Evolutionary conservation across 2,113 vertebrate species (phyloP), one percentile per base, ranked within the genome.

Genomic region (Uropsilus gracilis): DNA sequence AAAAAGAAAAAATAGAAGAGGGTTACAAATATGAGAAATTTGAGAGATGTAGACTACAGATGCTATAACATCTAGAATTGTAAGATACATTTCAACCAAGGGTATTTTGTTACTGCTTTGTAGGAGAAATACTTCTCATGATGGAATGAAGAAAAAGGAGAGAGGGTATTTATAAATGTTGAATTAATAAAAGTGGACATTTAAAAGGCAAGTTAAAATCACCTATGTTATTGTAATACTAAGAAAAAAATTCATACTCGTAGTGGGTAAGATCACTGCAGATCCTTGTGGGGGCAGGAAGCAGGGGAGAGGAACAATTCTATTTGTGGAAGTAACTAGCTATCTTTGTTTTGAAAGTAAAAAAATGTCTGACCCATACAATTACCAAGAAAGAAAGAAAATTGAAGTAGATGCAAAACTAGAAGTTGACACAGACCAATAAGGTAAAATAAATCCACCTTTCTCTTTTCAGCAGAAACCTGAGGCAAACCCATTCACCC

Each of bases 341-440:
- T 34, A 32, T 59, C 50, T 84, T 26, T 32, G 39, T 59, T 78
- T 17, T 57, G n/a, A 59, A 77, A 66, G 26, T 42, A 1, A 92
- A 11, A 18, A 61, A 48, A 42, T 46, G 76, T n/a, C 16, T 93
- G 63, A 28, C 8, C 57, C 59, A 90, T 24, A 44, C 68, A 68
- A 4, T 73, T 72, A 57, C 37, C 46, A 32, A 82, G 17, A 32
- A 87, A 34, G 46, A 97, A 63, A 84, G 72, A 86, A 82, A 91
- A 32, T 17, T 34, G 6, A 92, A 69, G 32, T 59, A 44, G 13
- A 20, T 17, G n/a, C 16, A 39, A 37, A 10, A 7, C 18, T 69
- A 55, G 68, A 89, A 89, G 8, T 89, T 82, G 30, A 77, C 37
- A 0, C 59, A 39, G 26, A 48, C 59, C 42, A 75, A 73, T 44